Percentiles rank a stretch among this genome's conserved stretches.
Conservation (phyloP, 2,888 invertebrate species). For the Lochmaea capreae region DNA sequence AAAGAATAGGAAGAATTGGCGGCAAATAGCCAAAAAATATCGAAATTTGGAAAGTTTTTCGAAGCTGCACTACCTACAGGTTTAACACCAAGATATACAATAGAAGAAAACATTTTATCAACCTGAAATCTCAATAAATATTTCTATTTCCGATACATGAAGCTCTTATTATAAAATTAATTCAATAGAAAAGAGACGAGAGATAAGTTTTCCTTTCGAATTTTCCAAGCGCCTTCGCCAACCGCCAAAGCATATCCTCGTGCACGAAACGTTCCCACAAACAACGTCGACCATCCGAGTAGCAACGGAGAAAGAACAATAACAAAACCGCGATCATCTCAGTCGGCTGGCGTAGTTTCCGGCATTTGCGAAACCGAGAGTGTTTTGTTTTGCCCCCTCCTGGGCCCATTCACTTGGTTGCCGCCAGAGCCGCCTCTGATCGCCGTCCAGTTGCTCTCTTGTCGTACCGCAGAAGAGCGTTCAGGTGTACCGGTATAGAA, state of each 20-base stretch:
- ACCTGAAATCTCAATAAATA: too few relatives aligned
- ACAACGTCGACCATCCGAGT: slow-evolving; percentile 10
- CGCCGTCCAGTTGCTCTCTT: slow-evolving; percentile 63
- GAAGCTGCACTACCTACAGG: too few relatives aligned
- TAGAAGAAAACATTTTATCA: too few relatives aligned
- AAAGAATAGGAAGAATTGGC: too few relatives aligned
- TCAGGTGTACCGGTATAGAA: slow-evolving; percentile 40
- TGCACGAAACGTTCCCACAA: not conserved
- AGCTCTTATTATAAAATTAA: not conserved
- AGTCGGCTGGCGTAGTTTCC: slow-evolving; percentile 55
- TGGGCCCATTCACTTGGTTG: slow-evolving; percentile 58
- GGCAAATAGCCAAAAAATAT: too few relatives aligned
- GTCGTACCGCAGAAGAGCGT: slow-evolving; percentile 57
- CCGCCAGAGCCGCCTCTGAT: slow-evolving; percentile 53
- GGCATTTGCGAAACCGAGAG: slow-evolving; percentile 65
- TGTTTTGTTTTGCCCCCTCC: slow-evolving; percentile 55
- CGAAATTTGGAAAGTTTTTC: too few relatives aligned
- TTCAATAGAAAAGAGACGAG: not conserved
- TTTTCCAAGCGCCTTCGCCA: not conserved
- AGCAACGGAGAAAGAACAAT: slow-evolving; percentile 45
- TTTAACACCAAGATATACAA: too few relatives aligned
- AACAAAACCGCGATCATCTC: slow-evolving; percentile 45
- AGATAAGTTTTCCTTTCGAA: not conserved
- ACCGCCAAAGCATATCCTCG: not conserved
- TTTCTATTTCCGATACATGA: not conserved